phyloP scores from a whole-genome alignment of 1,140 invertebrate species.

The Sycophaga agraensis region DNA sequence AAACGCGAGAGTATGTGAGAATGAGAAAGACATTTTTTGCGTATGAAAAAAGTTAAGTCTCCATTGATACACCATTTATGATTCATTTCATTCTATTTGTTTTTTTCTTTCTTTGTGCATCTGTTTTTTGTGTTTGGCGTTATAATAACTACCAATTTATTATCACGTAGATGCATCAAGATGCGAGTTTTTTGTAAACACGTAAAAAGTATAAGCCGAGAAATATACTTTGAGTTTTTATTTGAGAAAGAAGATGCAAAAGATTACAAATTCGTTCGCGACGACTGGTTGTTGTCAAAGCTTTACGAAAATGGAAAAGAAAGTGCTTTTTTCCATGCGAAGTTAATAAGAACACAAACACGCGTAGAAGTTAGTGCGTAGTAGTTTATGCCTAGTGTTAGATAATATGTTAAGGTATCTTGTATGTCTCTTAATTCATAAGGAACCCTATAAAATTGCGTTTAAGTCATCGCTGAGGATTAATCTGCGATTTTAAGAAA shows the following conservation, averaged over 20 bases:
- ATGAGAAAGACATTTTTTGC: neutral
- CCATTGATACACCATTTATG: slow-evolving; percentile 7
- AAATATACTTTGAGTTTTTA: neutral
- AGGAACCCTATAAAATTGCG: slow-evolving; percentile 16
- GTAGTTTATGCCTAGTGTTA: slow-evolving; percentile 26
- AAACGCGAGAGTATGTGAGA: neutral
- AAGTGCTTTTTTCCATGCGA: neutral
- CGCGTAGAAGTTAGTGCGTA: slow-evolving; percentile 17
- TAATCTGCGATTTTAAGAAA: slow-evolving; percentile 19
- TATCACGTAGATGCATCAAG: slow-evolving; percentile 1
- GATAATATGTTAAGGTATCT: slow-evolving; percentile 23
- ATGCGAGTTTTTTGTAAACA: neutral
- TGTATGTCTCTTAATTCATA: slow-evolving; percentile 22
- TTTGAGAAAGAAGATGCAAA: neutral
- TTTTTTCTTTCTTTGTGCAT: slow-evolving; percentile 19
- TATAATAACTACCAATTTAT: slow-evolving; percentile 9
- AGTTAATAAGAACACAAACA: slow-evolving; percentile 17
- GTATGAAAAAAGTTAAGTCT: neutral
- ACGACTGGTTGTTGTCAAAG: slow-evolving; percentile 3
- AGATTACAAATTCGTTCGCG: neutral
- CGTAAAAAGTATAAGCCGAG: neutral
- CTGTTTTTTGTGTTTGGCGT: slow-evolving; percentile 10
- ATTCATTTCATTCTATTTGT: slow-evolving; percentile 7
- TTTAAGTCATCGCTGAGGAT: slow-evolving; percentile 20
- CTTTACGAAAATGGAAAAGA: slow-evolving; percentile 9